Base-by-base conservation (phyloP, 2,113 vertebrate genomes). In the Myotis lucifugus region DNA sequence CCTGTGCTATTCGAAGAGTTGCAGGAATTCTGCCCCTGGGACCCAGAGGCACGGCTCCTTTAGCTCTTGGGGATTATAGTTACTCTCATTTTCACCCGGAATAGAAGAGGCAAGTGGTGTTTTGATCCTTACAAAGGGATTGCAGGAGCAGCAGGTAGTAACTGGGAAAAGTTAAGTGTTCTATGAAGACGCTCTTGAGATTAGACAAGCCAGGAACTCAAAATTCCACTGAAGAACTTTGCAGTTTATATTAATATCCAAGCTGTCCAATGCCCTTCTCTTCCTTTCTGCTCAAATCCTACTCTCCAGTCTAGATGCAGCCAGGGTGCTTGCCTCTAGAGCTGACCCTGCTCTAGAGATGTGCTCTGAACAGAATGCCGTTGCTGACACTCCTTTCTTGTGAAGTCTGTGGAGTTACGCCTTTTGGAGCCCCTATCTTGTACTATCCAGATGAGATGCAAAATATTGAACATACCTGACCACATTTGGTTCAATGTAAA, bases 11-110 rank as follows among this genome's bases (percentile, higher is more conserved):
- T 82, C 0, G 17, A 93, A 83, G 61, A 82, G 23, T 52, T 66
- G 85, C 48, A 83, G 82, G 50, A 78, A 92, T 92, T 97, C 79
- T 93, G 54, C 81, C 84, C 48, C 27, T 56, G 86, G 67, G 93
- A n/a, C 54, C 27, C 46, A 88, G 21, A 85, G 29, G 13, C 34
- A 88, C 23, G 21, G 34, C 11, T 85, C 34, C 69, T 91, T 72
- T 89, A 42, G 25, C 54, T 54, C 46, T 11, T n/a, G 27, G 19
- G 50, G 32, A 76, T 50, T 73, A 13, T 21, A 42, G 0, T 66
- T 70, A 81, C 8, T 84, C 64, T 83, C 34, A 23, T 69, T 78
- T 93, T 66, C 66, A 93, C 48, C 19, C 12, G 54, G 23, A 91
- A 72, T 18, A 29, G 61, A 81, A 78, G 61, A 94, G 56, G 37